Percentiles rank a stretch among this genome's conserved stretches.
These are phyloP conservation scores for Drosophila santomea DNA, from an alignment of 1,140 invertebrate species.

Conservation along the genomic window DNA sequence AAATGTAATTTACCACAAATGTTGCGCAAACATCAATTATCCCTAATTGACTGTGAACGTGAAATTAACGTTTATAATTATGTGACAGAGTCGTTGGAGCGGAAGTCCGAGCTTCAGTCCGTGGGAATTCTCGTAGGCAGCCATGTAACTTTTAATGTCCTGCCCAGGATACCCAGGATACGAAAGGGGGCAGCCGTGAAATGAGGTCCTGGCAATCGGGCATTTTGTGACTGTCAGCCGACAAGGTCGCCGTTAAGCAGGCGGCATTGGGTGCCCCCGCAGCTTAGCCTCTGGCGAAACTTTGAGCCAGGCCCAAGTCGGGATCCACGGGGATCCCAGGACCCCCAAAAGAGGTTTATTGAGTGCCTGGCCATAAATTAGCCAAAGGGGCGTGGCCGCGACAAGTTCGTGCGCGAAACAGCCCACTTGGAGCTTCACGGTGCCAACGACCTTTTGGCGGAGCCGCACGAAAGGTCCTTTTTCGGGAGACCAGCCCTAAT, in stretches of 20 bases:
- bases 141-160: conserved; percentile 51
- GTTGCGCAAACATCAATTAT: conserved; percentile 83
- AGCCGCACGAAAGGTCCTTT: conserved; percentile 18
- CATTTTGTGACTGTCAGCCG: conserved; percentile 2
- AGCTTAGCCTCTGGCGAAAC: conserved; percentile 27
- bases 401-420: conserved; percentile 49
- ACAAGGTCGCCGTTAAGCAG: conserved; percentile 12
- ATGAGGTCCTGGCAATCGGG: conserved; percentile 4
- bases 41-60: conserved; percentile 81
- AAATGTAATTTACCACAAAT: conserved; percentile 83
- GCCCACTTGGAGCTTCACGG: conserved; percentile 21
- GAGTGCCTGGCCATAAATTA: conserved; percentile 76
- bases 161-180: neutral
- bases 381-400: conserved; percentile 57
- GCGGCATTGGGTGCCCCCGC: conserved; percentile 6
- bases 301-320: conserved; percentile 14
- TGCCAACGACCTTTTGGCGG: conserved; percentile 59
- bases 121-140: conserved; percentile 12
- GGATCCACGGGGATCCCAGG: neutral
- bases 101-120: conserved; percentile 49
- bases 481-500: conserved; percentile 28
- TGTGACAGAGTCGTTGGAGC: conserved; percentile 62
- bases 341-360: conserved; percentile 48
- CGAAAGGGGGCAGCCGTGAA: neutral
- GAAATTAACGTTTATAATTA: conserved; percentile 84